Evolutionary conservation across 2,113 vertebrate species (phyloP).

Genomic region (Abramis brama): DNA sequence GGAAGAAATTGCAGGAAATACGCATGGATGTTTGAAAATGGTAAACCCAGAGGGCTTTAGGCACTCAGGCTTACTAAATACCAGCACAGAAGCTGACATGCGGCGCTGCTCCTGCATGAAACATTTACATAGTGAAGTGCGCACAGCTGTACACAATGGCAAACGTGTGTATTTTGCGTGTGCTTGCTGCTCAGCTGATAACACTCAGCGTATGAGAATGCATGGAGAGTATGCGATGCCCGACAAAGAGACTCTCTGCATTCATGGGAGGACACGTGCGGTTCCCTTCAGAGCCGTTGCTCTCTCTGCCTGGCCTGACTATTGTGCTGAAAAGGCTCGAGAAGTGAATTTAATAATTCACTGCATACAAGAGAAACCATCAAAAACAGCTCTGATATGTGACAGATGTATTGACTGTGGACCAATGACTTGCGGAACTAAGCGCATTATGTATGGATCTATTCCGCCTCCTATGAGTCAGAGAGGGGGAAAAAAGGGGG

Average conservation of each 20-base stretch:
- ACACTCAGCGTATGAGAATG: neutral
- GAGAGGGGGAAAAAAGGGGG: neutral
- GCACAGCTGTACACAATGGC: neutral
- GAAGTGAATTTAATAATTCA: conserved; percentile 45
- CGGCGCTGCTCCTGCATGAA: neutral
- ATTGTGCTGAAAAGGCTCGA: conserved; percentile 13
- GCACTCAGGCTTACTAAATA: conserved; percentile 32
- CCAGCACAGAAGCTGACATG: conserved; percentile 6
- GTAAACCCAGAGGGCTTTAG: conserved; percentile 26
- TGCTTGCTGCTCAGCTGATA: neutral
- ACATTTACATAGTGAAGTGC: conserved; percentile 30
- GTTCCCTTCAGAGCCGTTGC: conserved; percentile 60
- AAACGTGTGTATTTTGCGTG: neutral
- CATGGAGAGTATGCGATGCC: neutral
- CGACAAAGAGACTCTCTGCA: conserved; percentile 38
- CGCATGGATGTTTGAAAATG: neutral
- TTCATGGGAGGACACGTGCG: conserved; percentile 13
- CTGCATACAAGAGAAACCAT: conserved; percentile 49
- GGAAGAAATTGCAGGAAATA: neutral
- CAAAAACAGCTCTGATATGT: conserved; percentile 60
- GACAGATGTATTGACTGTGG: conserved; percentile 22
- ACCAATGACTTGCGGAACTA: neutral
- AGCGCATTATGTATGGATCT: neutral
- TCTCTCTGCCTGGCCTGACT: conserved; percentile 18
- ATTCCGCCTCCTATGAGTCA: neutral